Conservation (phyloP, 2,113 vertebrate genomes). For the Chaetura pelagica region DNA sequence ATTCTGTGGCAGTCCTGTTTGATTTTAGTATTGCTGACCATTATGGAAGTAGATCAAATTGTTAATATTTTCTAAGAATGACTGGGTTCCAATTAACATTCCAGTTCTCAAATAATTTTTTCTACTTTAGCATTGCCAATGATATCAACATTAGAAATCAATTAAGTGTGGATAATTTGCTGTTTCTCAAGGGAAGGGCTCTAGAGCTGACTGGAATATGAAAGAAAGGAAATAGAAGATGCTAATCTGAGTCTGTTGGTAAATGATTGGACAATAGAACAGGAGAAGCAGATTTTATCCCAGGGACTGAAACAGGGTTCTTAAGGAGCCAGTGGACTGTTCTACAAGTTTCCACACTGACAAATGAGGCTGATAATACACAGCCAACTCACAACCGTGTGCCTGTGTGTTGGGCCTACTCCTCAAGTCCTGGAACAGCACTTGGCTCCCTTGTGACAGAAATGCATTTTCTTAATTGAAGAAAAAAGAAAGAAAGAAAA, state of each 20-base stretch:
- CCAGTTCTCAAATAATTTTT: constrained; percentile 30
- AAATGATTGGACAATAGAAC: neutral
- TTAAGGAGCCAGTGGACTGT: neutral
- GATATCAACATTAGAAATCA: constrained; percentile 43
- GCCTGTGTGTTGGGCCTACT: neutral
- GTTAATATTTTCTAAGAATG: constrained; percentile 24
- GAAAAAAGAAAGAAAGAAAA: neutral
- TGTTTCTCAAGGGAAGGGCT: constrained; percentile 31
- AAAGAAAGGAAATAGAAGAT: constrained; percentile 43
- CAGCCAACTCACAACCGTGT: neutral
- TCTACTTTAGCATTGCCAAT: neutral
- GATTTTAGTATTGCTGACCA: neutral
- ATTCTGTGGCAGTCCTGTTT: neutral
- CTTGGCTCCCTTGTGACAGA: neutral
- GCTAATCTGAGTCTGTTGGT: neutral
- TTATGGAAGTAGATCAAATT: constrained; percentile 1
- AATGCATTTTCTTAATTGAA: neutral
- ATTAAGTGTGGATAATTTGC: constrained; percentile 38
- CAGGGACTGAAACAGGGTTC: neutral
- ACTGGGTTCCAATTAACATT: constrained; percentile 34
- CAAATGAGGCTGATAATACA: neutral
- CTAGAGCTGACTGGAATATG: constrained; percentile 9
- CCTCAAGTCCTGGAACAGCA: neutral
- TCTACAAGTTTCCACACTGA: neutral
- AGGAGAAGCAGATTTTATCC: neutral